Percentiles rank a stretch among this genome's conserved stretches.
phyloP scores from a whole-genome alignment of 2,888 invertebrate genomes.

The Drosophila setosimentum region DNA sequence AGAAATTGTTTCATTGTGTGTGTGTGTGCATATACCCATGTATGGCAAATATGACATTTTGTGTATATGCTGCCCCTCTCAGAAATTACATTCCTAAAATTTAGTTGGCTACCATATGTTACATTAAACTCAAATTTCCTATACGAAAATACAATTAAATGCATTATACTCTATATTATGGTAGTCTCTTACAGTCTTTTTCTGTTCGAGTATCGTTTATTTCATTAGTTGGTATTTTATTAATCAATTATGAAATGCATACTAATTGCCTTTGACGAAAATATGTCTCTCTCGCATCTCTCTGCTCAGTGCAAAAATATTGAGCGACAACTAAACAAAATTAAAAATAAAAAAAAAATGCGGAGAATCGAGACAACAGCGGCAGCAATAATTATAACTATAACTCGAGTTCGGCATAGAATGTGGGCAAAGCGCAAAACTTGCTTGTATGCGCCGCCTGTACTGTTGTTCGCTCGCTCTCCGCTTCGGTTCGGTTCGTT shows the following conservation, averaged over 20 bases:
- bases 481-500: constrained; percentile 38
- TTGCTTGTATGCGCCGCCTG: constrained; percentile 80
- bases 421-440: constrained; percentile 72
- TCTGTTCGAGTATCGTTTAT: constrained; percentile 21
- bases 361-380: constrained; percentile 53
- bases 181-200: constrained; percentile 24
- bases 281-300: constrained; percentile 52
- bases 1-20: constrained; percentile 9
- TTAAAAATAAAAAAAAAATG: constrained; percentile 74
- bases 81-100: constrained; percentile 44
- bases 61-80: constrained; percentile 8
- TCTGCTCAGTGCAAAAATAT: constrained; percentile 42
- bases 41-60: constrained; percentile 12
- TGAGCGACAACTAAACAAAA: constrained; percentile 74
- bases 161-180: constrained; percentile 13
- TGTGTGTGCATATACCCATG: constrained; percentile 15
- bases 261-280: constrained; percentile 82
- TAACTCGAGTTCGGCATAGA: constrained; percentile 77
- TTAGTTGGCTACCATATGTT: constrained; percentile 59
- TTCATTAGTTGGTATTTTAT: constrained; percentile 62
- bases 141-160: constrained; percentile 35
- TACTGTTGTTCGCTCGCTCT: constrained; percentile 60
- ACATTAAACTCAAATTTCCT: constrained; percentile 37
- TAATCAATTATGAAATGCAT: constrained; percentile 83
- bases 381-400: constrained; percentile 80